Evolutionary conservation across 1,140 invertebrate genomes (phyloP), one percentile per base, ranked within the genome.

Genomic region (Penaeus japonicus): DNA sequence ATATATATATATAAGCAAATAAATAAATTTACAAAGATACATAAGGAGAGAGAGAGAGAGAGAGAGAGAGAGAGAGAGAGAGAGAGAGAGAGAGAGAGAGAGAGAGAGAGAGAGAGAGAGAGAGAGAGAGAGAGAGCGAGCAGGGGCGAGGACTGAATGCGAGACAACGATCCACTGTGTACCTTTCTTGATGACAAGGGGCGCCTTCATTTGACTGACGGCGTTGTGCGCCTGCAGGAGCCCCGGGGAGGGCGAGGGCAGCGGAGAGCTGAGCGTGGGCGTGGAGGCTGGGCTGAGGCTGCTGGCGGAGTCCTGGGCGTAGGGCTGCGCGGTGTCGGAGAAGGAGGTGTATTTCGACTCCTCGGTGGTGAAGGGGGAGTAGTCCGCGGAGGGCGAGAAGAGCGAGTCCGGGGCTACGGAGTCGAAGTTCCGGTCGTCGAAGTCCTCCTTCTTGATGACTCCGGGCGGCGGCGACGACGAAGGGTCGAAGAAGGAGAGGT

Each of bases 401-500:
- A 89, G 85, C 53, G 87, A 88, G 54, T 86, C 80, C 27, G 88
- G 81, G 27, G 85, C 84, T 77, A 81, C 65, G 27, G 87, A 86
- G 17, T 87, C 85, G 77, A 87, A 87, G 1, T 35, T 5, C 12
- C 89, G 88, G 91, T 95, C 95, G 92, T 95, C 94, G 93, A 95
- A 95, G 77, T 94, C 95, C 91, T 95, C 94, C 12, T 94, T 94
- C 91, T 93, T 95, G 30, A 90, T 90, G 86, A 90, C 79, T 81
- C 77, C 79, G 2, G 89, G 85, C 54, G 91, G 87, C 18, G 91
- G 90, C 24, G 90, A 89, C 32, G 90, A 85, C 35, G 91, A 91
- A n/a, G 90, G 94, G 93, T 96, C 95, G 93, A 96, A 96, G 93
- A 96, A 96, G 93, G 95, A 95, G 91, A 96, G 93, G 93, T 96